These are phyloP conservation scores for Orius insidiosus DNA, from an alignment of 1,140 invertebrate genomes.

Conservation along the genomic window DNA sequence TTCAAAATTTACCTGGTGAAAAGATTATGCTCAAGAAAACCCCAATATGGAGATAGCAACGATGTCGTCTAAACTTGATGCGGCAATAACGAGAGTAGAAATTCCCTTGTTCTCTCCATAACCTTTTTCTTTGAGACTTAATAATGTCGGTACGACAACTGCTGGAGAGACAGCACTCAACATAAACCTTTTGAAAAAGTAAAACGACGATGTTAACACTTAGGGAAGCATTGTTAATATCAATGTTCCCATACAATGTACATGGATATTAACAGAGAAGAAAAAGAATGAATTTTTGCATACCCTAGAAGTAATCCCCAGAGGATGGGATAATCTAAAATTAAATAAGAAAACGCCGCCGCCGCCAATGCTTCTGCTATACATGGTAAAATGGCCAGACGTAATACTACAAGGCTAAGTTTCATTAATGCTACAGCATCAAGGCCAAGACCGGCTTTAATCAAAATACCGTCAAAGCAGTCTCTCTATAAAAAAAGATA, in stretches of 20 bases:
- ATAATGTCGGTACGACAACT: conserved; percentile 54
- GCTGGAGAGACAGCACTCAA: conserved; percentile 60
- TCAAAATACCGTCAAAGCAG: conserved; percentile 55
- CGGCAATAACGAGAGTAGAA: conserved; percentile 58
- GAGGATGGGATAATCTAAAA: conserved; percentile 43
- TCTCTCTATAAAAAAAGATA: conserved; percentile 27
- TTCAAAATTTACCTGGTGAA: conserved; percentile 28
- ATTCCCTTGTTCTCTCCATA: conserved; percentile 55
- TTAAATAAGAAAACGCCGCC: conserved; percentile 35
- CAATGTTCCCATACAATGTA: too few relatives aligned
- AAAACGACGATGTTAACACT: neutral
- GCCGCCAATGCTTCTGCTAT: conserved; percentile 41
- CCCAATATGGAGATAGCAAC: conserved; percentile 54
- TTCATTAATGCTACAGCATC: conserved; percentile 43
- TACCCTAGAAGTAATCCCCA: conserved; percentile 51
- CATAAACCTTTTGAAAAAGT: conserved; percentile 26
- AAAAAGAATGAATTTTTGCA: conserved; percentile 7
- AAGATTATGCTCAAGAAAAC: conserved; percentile 39
- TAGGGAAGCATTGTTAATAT: neutral
- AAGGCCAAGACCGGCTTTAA: conserved; percentile 53
- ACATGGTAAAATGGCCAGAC: conserved; percentile 47
- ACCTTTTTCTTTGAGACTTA: conserved; percentile 41
- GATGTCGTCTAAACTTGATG: conserved; percentile 60
- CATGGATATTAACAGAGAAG: neutral
- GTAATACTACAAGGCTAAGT: conserved; percentile 35